phyloP scores from a whole-genome alignment of 2,113 vertebrate genomes.

The Pygoscelis antarcticus region DNA sequence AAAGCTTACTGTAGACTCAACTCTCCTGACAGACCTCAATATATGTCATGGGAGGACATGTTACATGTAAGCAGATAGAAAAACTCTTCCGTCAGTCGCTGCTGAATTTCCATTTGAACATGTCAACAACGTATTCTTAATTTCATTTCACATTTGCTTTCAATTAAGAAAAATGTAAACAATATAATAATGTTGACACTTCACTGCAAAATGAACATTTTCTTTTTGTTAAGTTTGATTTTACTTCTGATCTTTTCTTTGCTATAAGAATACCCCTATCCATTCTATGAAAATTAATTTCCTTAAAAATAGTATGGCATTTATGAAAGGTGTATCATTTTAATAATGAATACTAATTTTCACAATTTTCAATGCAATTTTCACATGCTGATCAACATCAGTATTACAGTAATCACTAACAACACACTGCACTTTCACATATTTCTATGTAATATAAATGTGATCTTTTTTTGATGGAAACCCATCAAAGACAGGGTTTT shows the following conservation, averaged over 20 bases:
- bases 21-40: background rate
- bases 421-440: background rate
- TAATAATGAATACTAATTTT: background rate
- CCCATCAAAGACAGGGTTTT: background rate
- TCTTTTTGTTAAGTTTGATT: background rate
- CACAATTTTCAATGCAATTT: background rate
- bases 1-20: background rate
- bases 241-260: background rate
- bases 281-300: background rate
- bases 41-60: background rate
- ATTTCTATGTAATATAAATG: background rate
- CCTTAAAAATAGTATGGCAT: background rate
- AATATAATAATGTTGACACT: background rate
- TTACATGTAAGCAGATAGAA: background rate
- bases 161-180: background rate
- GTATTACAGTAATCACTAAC: background rate
- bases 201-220: background rate
- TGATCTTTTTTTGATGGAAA: background rate
- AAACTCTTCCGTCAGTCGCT: background rate
- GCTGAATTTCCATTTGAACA: background rate
- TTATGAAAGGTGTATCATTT: background rate
- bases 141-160: background rate
- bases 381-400: background rate
- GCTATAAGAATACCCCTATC: background rate
- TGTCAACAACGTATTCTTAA: background rate